Evolutionary conservation across 2,888 invertebrate genomes (phyloP).

Genomic region (Drosophila kambysellisi): DNA sequence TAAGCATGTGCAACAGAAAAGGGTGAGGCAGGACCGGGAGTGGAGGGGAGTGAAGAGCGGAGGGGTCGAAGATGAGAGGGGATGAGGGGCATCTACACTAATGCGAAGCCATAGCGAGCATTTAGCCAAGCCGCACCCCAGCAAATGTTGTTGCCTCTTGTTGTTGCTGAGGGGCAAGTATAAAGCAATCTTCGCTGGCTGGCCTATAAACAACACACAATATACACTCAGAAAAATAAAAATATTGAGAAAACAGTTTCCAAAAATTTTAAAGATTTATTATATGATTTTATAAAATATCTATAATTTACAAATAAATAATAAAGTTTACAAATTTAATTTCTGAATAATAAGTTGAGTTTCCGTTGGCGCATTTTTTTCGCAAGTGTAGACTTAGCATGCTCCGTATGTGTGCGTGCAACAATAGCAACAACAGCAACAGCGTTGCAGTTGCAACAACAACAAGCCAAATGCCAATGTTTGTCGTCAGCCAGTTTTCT

Average conservation of each 20-base stretch:
- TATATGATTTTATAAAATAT: too few species aligned
- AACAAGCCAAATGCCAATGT: slow-evolving; percentile 40
- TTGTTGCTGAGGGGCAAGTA: slow-evolving; percentile 9
- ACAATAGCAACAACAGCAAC: slow-evolving; percentile 20
- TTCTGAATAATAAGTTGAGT: neutral
- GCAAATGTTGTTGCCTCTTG: slow-evolving; percentile 15
- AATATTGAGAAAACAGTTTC: neutral
- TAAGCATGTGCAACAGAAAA: slow-evolving; percentile 13
- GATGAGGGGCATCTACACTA: slow-evolving; percentile 13
- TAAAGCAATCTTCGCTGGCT: slow-evolving; percentile 50
- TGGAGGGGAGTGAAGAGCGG: neutral
- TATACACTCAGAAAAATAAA: neutral
- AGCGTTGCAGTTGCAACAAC: neutral
- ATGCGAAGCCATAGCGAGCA: slow-evolving; percentile 61
- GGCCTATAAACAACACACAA: slow-evolving; percentile 36
- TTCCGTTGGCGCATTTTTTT: neutral
- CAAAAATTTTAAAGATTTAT: too few species aligned
- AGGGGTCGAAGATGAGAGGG: neutral
- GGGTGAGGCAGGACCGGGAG: neutral
- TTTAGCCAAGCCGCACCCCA: slow-evolving; percentile 47
- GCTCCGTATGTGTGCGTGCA: neutral
- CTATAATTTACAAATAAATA: too few species aligned
- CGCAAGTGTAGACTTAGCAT: neutral
- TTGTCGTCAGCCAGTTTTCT: slow-evolving; percentile 55
- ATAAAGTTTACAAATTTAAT: neutral